Evolutionary conservation across 2,113 vertebrate genomes (phyloP), one percentile per base, ranked within the genome.

Genomic region (Peucedramus taeniatus): DNA sequence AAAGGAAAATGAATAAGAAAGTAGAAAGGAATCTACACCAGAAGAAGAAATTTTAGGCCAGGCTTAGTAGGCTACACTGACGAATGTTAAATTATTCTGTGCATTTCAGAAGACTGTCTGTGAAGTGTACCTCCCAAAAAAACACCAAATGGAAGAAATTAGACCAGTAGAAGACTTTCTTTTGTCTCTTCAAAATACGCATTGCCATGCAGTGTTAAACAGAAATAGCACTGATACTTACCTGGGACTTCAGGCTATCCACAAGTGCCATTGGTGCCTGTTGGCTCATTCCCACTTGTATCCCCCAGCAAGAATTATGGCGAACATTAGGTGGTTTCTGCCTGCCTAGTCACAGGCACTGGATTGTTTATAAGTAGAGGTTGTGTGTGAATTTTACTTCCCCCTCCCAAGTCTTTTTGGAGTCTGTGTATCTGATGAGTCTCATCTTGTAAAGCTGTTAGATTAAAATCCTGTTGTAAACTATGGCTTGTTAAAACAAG

Each of bases 21-120:
- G 16, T 28, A 53, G 13, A 84, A 92, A 50, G 82, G 1, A 70
- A 57, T 40, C n/a, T 95, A 35, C 15, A 66, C 35, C 12, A 53
- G 50, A 74, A 63, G 21, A 31, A 44, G 51, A 31, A 74, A n/a
- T 45, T 61, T 15, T 44, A 26, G 45, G n/a, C 45, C 54, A 51
- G 40, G 8, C 37, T 83, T 37, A 24, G 31, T 15, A 60, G 7
- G 27, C 23, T 79, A 1, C 26, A 11, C 18, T 64, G 26, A 37
- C 0, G 0, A 64, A 22, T 0, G 0, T 59, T 69, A n/a, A 56
- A 59, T 33, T 4, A 31, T 26, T 80, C 33, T 45, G 33, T 87
- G 45, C 22, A 9, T 78, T 84, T 87, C 15, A 49, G 49, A 68
- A 91, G 51, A 30, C 37, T 57, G 11, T 15, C 14, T 72, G 5